Evolutionary conservation across 2,113 vertebrate genomes (phyloP), one percentile per base, ranked within the genome.

Genomic region (Athene noctua): DNA sequence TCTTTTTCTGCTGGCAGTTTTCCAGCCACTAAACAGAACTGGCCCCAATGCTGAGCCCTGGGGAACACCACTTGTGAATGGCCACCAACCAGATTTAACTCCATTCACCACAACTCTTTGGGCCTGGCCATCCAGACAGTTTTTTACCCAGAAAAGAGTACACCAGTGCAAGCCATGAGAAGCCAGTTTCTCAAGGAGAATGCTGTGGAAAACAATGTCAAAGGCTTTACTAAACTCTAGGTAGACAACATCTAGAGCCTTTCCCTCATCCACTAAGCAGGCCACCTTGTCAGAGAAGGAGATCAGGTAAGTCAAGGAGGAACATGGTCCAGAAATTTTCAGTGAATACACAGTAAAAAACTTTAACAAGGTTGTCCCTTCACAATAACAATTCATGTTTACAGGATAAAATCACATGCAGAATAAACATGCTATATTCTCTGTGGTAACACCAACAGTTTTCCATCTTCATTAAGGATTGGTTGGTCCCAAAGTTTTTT

Each of bases 381-480:
- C 94, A 92, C 86, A 96, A 90, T 61, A 96, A 72, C 38, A 95
- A 96, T 34, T 94, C 22, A 3, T 80, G 61, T 86, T 97, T 84
- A 96, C 68, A 86, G 86, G 80, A 96, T 71, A 96, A 84, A 95
- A 90, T 74, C 90, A 97, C 80, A 88, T 54, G 30, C 42, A 67
- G 96, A 85, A 25, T 40, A 21, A 93, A 55, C 30, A 46, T 52
- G 49, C 59, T 88, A 51, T 58, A 88, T 65, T 90, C 40, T 92
- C 34, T 32, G 36, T 83, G 74, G 54, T 51, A 93, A 67, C 34
- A 86, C 21, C 25, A 90, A 66, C 20, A 62, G 7, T 66, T 95
- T 91, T 92, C 77, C 79, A 8, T 90, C 92, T 92, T 97, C 96
- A 84, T 93, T 92, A 88, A 90, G 88, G 58, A 82, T 82, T 79